These are phyloP conservation scores for Monochamus alternatus DNA, from an alignment of 2,888 invertebrate species.

Conservation along the genomic window DNA sequence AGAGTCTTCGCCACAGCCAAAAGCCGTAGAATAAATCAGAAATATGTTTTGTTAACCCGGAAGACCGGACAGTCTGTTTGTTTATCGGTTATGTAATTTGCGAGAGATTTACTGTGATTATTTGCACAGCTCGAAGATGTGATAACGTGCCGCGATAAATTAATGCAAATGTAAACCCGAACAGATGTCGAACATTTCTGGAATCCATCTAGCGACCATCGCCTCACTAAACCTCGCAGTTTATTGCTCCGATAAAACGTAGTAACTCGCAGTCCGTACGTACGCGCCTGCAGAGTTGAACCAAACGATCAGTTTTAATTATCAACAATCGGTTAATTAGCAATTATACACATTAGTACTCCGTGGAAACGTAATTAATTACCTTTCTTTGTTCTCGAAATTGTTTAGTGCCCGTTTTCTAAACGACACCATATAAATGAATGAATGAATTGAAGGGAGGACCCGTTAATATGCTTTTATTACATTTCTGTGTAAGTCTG, in stretches of 20 bases:
- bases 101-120: conserved; percentile 16
- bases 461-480: too few species aligned
- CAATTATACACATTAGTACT: background rate
- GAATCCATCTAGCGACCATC: conserved; percentile 6
- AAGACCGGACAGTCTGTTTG: background rate
- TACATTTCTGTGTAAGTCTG: too few species aligned
- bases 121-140: conserved; percentile 13
- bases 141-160: conserved; percentile 2
- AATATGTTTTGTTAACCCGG: too few species aligned
- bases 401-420: too few species aligned
- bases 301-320: background rate
- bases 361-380: background rate
- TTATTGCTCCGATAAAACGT: conserved; percentile 16
- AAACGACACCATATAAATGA: too few species aligned
- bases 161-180: conserved; percentile 15
- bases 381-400: background rate
- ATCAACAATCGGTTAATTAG: conserved; percentile 18
- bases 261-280: background rate
- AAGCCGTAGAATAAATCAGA: too few species aligned
- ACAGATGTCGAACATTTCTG: conserved; percentile 25
- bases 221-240: background rate
- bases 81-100: conserved; percentile 15
- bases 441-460: too few species aligned
- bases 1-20: too few species aligned
- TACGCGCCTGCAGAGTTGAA: background rate